Evolutionary conservation across 1,140 invertebrate species (phyloP), one percentile per base, ranked within the genome.

Genomic region (Gryon sp.): DNA sequence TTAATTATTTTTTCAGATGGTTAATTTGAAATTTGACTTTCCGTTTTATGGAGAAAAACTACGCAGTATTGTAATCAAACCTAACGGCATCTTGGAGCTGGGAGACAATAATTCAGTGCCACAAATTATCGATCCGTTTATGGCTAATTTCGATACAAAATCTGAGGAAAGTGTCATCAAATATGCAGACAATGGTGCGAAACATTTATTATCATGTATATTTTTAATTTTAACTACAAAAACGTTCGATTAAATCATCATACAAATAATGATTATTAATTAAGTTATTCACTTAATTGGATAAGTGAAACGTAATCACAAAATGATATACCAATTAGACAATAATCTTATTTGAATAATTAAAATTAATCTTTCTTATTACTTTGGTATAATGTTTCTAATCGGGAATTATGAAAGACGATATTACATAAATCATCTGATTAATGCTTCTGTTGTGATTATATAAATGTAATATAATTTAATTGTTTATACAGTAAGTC

Each of bases 141-240:
- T 99, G 98, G 98, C 97, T 4, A 99, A 99, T 91, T 99, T 99
- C 86, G 98, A 99, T 86, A 97, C 97, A 0, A 94, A 95, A 24
- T 93, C 92, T 4, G 91, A 94, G 34, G 90, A 93, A 62, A 98
- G 97, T 24, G 91, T 90, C 66, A 94, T 99, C 26, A 94, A 94
- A 76, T 96, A 96, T 82, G 89, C 92, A 11, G 95, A 97, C 85
- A 96, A 96, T 88, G 95, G 95, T 93, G 87, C 91, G 90, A 40
- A 12, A n/a, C n/a, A n/a, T n/a, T n/a, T n/a, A n/a, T n/a, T n/a
- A n/a, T n/a, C n/a, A n/a, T n/a, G n/a, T n/a, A n/a, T n/a, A n/a
- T n/a, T n/a, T n/a, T n/a, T n/a, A n/a, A n/a, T n/a, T n/a, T n/a
- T n/a, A n/a, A n/a, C n/a, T n/a, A n/a, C n/a, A n/a, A n/a, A n/a